Evolutionary conservation across 2,888 invertebrate genomes (phyloP).

Genomic region (Tryphoninae sp.): DNA sequence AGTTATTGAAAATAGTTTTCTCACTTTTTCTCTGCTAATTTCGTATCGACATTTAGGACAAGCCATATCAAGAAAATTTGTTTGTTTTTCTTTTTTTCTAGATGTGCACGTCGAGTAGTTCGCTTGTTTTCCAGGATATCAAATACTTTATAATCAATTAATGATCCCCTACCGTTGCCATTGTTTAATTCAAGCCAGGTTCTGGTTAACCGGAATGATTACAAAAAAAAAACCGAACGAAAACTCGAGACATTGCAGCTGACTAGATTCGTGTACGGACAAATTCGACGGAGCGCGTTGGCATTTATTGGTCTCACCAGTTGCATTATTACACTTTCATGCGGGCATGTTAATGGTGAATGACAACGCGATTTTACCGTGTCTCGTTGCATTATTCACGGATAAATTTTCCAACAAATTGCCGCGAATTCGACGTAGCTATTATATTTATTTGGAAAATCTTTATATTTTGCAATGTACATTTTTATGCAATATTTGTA

Average conservation of each 20-base stretch:
- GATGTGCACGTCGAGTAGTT: constrained; percentile 4
- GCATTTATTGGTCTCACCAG: constrained; percentile 34
- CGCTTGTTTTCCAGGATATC: constrained; percentile 4
- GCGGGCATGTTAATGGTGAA: constrained; percentile 65
- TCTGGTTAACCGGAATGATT: constrained; percentile 33
- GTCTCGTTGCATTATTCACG: constrained; percentile 16
- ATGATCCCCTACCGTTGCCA: constrained; percentile 49
- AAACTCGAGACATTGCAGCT: constrained; percentile 33
- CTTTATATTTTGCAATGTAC: constrained; percentile 80
- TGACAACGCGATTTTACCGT: constrained; percentile 49
- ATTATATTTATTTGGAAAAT: constrained; percentile 79
- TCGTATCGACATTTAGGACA: constrained; percentile 40
- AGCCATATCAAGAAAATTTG: constrained; percentile 56
- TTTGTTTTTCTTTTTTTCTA: constrained; percentile 23
- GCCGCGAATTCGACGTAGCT: constrained; percentile 65
- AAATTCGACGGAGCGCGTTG: constrained; percentile 10
- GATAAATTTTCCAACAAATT: constrained; percentile 33
- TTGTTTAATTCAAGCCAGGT: constrained; percentile 34
- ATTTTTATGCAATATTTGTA: constrained; percentile 81
- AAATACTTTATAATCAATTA: constrained; percentile 8
- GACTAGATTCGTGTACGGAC: constrained; percentile 10
- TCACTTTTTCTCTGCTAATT: constrained; percentile 48
- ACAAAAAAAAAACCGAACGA: constrained; percentile 2
- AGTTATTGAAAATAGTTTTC: constrained; percentile 55
- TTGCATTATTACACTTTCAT: constrained; percentile 62